Base-by-base conservation (phyloP, 2,797 vertebrate species). In the Buphagus erythrorhynchus region DNA sequence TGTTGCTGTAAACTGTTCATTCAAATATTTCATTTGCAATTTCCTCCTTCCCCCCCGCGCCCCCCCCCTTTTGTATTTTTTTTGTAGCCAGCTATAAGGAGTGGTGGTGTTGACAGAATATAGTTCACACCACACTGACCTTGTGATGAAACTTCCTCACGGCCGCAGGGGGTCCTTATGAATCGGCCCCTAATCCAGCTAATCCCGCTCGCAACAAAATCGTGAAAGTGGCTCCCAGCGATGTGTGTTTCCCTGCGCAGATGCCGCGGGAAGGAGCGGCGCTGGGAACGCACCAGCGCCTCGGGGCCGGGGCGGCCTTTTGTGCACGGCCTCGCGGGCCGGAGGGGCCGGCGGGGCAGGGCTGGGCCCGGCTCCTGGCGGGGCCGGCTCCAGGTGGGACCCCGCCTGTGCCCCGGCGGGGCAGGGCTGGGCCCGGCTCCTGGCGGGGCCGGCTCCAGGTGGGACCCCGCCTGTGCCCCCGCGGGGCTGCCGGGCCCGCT, bases 101-200 rank as follows among this genome's bases (percentile, higher is more conserved):
- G 92, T 92, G 78, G 96, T 97, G 96, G 96, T 98, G 97, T 97
- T 97, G 96, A 97, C 97, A 98, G 97, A 98, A 97, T 97, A 97
- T 97, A 98, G 97, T 98, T 98, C 97, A 97, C 98, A 98, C 97
- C 96, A 96, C 66, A 96, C 96, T 98, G 99, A 99, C 98, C 98
- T 98, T 97, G 97, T 98, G 98, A 98, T 97, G 98, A 98, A 98
- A 98, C 98, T 99, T 99, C 99, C 98, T 98, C 98, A 92, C 95
- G 95, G 97, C 99, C 95, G 96, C 98, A 99, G 99, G 99, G 98
- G 99, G 98, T 99, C 98, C 98, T 98, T 98, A 98, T 99, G 98
- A 98, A 98, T 98, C 97, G 95, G 97, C 94, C 97, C 98, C 98
- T 99, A 99, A 99, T 99, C 99, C 99, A 99, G 98, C 98, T 99